A percentile compares a stretch with the other conserved stretches of the same genome.
Conservation (phyloP, 1,140 invertebrate species). For the Drosophila pallidifrons region DNA sequence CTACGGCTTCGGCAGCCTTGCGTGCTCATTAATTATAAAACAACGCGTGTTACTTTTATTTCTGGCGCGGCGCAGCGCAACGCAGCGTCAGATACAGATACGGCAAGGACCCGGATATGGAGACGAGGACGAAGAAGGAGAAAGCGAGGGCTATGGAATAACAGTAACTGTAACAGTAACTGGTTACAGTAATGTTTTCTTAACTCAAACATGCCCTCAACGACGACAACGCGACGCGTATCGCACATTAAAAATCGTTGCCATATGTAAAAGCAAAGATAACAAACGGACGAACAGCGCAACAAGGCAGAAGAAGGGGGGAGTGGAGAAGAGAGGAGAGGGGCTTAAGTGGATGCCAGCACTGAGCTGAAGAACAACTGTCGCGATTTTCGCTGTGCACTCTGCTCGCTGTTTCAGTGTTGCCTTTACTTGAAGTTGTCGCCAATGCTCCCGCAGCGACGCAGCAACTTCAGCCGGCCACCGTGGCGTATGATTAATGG, state of each 20-base stretch:
- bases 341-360: neutral
- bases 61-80: slow-evolving; percentile 27
- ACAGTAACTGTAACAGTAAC: slow-evolving; percentile 59
- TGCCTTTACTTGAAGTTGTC: slow-evolving; percentile 41
- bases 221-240: slow-evolving; percentile 54
- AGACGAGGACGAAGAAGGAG: neutral
- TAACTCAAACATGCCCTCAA: slow-evolving; percentile 78
- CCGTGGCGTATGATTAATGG: slow-evolving; percentile 54
- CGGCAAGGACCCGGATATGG: slow-evolving; percentile 11
- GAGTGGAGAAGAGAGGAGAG: slow-evolving; percentile 2
- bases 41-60: slow-evolving; percentile 71
- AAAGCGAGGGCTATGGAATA: slow-evolving; percentile 15
- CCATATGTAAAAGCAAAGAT: slow-evolving; percentile 81
- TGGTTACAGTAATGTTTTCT: slow-evolving; percentile 74
- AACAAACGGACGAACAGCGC: slow-evolving; percentile 53
- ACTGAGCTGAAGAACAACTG: slow-evolving; percentile 24
- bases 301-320: neutral
- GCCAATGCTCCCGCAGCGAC: slow-evolving; percentile 7
- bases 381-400: slow-evolving; percentile 34
- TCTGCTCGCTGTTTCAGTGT: neutral
- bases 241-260: slow-evolving; percentile 81
- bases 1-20: slow-evolving; percentile 49
- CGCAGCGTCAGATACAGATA: slow-evolving; percentile 58
- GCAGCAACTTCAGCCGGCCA: slow-evolving; percentile 17
- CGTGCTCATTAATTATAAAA: slow-evolving; percentile 84